Evolutionary conservation across 2,113 vertebrate genomes (phyloP).

Genomic region (Eolophus roseicapilla): DNA sequence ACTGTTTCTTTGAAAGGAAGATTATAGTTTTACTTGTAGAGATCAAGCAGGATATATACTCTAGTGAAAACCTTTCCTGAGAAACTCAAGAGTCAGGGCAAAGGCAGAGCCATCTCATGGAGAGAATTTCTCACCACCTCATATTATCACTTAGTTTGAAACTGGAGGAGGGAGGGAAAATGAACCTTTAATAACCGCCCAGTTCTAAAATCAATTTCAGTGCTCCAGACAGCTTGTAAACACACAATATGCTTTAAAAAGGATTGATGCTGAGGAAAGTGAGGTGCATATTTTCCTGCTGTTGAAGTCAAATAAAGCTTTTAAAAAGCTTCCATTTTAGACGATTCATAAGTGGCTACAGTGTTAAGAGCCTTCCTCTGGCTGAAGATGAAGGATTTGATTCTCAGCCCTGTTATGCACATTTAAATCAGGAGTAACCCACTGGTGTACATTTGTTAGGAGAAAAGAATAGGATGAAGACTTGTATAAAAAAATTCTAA

Average conservation of each 20-base stretch:
- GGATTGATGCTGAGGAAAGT: slow-evolving; percentile 41
- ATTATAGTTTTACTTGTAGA: slow-evolving; percentile 48
- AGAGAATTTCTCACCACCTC: slow-evolving; percentile 10
- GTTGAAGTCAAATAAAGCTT: slow-evolving; percentile 25
- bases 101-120: slow-evolving; percentile 4
- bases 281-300: slow-evolving; percentile 21
- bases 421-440: neutral
- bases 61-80: slow-evolving; percentile 19
- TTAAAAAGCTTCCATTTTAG: slow-evolving; percentile 2
- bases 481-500: neutral
- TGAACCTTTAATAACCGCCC: slow-evolving; percentile 40
- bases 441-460: neutral
- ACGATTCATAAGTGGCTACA: neutral
- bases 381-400: neutral
- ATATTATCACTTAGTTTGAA: slow-evolving; percentile 11
- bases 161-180: slow-evolving; percentile 36
- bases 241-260: slow-evolving; percentile 21
- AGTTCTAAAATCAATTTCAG: slow-evolving; percentile 38
- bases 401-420: neutral
- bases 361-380: neutral
- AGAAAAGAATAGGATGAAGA: neutral
- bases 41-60: slow-evolving; percentile 14
- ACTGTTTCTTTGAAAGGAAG: slow-evolving; percentile 44
- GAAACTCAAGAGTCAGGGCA: slow-evolving; percentile 2
- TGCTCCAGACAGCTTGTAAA: slow-evolving; percentile 49